Conservation (phyloP, 1,140 invertebrate species). For the Homarus americanus region DNA sequence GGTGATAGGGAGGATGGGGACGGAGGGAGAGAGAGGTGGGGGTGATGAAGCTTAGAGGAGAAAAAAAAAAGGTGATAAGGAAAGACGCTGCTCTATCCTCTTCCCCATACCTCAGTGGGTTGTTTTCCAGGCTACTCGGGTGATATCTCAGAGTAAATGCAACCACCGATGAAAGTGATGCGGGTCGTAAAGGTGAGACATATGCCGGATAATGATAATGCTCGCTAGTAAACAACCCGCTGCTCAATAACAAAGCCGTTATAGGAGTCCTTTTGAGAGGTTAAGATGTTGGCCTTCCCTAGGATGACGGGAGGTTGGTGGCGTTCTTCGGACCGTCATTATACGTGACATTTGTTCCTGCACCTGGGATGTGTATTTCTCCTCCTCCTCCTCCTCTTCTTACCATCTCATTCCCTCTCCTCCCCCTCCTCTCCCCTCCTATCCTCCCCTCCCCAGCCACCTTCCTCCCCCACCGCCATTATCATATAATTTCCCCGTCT, state of each 20-base stretch:
- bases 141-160: constrained; percentile 58
- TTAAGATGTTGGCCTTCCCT: neutral
- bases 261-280: constrained; percentile 17
- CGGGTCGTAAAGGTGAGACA: constrained; percentile 56
- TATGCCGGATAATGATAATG: constrained; percentile 61
- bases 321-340: neutral
- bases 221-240: constrained; percentile 52
- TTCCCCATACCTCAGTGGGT: constrained; percentile 44
- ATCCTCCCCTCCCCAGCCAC: no score
- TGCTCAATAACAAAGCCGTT: constrained; percentile 61
- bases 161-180: constrained; percentile 51
- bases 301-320: constrained; percentile 38
- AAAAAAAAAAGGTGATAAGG: constrained; percentile 11
- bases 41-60: no score
- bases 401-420: no score
- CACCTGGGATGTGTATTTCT: neutral
- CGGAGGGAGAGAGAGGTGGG: no score
- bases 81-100: constrained; percentile 19
- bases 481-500: no score
- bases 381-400: neutral
- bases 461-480: no score
- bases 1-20: no score
- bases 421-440: no score
- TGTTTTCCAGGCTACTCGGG: constrained; percentile 39
- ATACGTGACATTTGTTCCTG: neutral